Conservation (phyloP, 2,888 invertebrate species). For the Pristionchus exspectatus region DNA sequence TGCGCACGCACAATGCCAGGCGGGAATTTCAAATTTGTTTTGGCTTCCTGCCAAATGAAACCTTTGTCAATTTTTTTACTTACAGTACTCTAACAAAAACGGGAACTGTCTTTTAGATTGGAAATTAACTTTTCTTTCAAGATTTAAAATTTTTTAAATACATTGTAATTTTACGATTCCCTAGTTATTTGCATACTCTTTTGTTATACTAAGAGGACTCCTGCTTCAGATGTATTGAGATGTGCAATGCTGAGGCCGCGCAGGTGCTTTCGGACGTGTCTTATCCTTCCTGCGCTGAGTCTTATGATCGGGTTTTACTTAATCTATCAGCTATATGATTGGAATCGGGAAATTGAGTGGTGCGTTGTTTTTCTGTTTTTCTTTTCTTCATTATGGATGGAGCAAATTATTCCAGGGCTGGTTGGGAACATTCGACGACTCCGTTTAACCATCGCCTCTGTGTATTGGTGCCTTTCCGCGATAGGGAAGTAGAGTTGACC, state of each 20-base stretch:
- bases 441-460: slow-evolving; percentile 85
- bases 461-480: slow-evolving; percentile 93
- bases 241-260: slow-evolving; percentile 19
- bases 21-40: too few relatives aligned
- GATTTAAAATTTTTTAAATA: too few relatives aligned
- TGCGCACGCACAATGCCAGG: too few relatives aligned
- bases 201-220: too few relatives aligned
- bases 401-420: slow-evolving; percentile 30
- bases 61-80: too few relatives aligned
- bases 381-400: background rate
- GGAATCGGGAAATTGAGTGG: slow-evolving; percentile 50
- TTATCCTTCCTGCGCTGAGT: slow-evolving; percentile 24
- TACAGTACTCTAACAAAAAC: too few relatives aligned
- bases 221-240: slow-evolving; percentile 39
- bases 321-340: slow-evolving; percentile 32
- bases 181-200: too few relatives aligned
- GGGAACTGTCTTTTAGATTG: too few relatives aligned
- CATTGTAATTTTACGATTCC: too few relatives aligned
- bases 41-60: too few relatives aligned
- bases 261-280: slow-evolving; percentile 41
- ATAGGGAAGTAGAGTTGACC: slow-evolving; percentile 93
- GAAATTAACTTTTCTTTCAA: too few relatives aligned
- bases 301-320: background rate
- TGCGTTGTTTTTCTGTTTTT: background rate
- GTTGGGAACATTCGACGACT: slow-evolving; percentile 49